Conservation (phyloP, 2,797 vertebrate species). For the Fratercula arctica region DNA sequence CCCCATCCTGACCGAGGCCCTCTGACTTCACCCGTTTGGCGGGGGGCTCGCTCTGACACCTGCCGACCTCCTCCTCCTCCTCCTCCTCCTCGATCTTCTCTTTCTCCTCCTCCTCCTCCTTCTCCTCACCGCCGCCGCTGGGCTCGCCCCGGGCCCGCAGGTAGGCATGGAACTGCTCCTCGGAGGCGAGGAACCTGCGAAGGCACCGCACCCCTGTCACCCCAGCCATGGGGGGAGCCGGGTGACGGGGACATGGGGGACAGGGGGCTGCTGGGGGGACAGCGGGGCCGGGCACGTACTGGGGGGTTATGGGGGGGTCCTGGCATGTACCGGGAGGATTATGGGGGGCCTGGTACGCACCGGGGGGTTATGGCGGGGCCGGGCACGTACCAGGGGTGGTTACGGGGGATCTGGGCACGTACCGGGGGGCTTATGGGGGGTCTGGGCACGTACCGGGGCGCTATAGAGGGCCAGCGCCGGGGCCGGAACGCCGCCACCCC, state of each 20-base stretch:
- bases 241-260: background rate
- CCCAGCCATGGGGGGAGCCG: too few relatives aligned
- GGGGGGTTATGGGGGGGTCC: rapidly evolving
- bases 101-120: too few relatives aligned
- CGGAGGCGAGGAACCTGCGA: conserved; percentile 82
- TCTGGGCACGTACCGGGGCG: background rate
- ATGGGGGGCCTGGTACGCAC: too few relatives aligned
- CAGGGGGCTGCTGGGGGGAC: background rate
- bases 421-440: too few relatives aligned
- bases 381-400: background rate
- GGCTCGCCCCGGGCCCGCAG: conserved; percentile 72
- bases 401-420: too few relatives aligned
- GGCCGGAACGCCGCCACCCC: conserved; percentile 66
- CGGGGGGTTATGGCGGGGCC: too few relatives aligned
- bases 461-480: background rate
- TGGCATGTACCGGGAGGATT: background rate
- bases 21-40: conserved; percentile 81
- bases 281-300: background rate
- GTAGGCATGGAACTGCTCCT: conserved; percentile 86
- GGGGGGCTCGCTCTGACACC: conserved; percentile 20
- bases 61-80: conserved; percentile 11
- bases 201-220: background rate
- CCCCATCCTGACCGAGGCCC: background rate
- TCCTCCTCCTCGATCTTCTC: background rate
- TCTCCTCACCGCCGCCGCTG: background rate